Base-by-base conservation (phyloP, 2,113 vertebrate genomes). In the Nanorana parkeri region DNA sequence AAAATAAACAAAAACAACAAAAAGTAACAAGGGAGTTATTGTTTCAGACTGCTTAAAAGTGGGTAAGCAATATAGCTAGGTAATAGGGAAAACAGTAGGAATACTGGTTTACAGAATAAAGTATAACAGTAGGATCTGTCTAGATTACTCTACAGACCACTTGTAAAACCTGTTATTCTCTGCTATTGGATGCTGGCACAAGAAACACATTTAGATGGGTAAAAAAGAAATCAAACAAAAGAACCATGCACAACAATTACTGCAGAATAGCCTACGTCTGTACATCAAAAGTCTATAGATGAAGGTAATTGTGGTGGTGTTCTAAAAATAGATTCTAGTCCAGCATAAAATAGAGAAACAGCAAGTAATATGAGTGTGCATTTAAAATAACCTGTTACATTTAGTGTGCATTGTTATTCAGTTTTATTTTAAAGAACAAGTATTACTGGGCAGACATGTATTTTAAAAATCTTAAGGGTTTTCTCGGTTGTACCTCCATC, bases 11-110 rank as follows among this genome's bases (percentile, higher is more conserved):
- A 26, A 28, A 74, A 74, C 28, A 74, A 74, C n/a, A 60, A 26
- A 32, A 74, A 74, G 19, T 26, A 58, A 60, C 71, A 74, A 32
- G 20, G 26, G 72, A 60, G 28, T 74, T 74, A 74, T 74, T 74
- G 36, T 74, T 74, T 74, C 21, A 23, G 55, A 60, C 60, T 74
- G 55, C 72, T 74, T 60, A 60, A 74, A 56, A 74, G 72, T 74
- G 60, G 28, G 72, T 60, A 41, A 74, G 55, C 72, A 60, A 74
- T 60, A 60, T 60, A 74, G 72, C 72, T 74, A 74, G 71, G 71
- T 60, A 74, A 74, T 74, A 58, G 51, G 54, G 24, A 74, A 55
- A 67, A 73, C 55, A 60, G 72, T 20, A 60, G 72, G 55, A 60
- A 74, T 21, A n/a, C 15, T 3, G 55, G 72, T 41, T 74, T 74